Evolutionary conservation across 2,113 vertebrate genomes (phyloP).

Genomic region (Cnemophilus loriae): DNA sequence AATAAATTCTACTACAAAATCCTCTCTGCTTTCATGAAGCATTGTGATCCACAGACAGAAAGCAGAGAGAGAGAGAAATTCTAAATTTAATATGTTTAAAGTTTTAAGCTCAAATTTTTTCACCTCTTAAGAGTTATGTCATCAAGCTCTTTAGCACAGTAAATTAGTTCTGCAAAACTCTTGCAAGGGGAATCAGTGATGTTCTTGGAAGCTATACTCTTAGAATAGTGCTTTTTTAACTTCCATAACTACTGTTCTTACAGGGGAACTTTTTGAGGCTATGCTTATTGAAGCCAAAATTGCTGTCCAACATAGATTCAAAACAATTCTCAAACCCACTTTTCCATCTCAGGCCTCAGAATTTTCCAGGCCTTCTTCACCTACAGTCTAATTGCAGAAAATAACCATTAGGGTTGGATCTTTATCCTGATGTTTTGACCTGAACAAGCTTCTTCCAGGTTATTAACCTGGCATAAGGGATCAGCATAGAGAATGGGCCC

Average conservation of each 20-base stretch:
- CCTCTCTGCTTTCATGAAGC: not conserved
- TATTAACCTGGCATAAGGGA: not conserved
- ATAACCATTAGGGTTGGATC: not conserved
- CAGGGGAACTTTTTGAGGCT: not conserved
- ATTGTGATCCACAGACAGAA: not conserved
- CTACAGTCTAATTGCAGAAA: not conserved
- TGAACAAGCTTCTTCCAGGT: not conserved
- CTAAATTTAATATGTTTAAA: not conserved
- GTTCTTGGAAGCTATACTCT: not conserved
- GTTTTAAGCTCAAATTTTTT: not conserved
- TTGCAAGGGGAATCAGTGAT: not conserved
- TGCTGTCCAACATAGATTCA: not conserved
- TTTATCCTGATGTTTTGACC: not conserved
- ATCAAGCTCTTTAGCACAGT: not conserved
- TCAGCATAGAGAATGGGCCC: not conserved
- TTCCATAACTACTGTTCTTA: not conserved
- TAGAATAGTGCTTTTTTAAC: not conserved
- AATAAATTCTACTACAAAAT: not conserved
- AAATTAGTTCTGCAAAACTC: not conserved
- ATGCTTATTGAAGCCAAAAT: not conserved
- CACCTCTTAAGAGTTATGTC: not conserved
- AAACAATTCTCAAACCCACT: not conserved
- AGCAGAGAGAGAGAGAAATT: not conserved
- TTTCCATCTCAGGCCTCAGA: not conserved
- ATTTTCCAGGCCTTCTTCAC: not conserved